Evolutionary conservation across 1,140 invertebrate genomes (phyloP).

Genomic region (Globodera ellingtonae): DNA sequence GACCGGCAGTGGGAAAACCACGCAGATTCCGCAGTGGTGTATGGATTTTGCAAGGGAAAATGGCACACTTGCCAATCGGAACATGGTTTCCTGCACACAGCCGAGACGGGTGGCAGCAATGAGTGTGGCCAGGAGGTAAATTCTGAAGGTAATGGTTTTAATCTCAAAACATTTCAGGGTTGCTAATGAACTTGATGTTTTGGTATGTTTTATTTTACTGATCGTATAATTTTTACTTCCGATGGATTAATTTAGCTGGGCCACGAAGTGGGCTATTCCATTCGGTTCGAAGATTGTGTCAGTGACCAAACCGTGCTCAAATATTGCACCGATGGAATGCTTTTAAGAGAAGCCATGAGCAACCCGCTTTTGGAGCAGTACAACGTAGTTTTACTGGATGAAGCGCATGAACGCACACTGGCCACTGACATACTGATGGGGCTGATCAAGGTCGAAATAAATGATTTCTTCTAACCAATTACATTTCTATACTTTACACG

Average conservation of each 20-base stretch:
- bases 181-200: conserved; percentile 98
- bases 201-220: conserved; percentile 48
- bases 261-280: conserved; percentile 97
- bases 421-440: conserved; percentile 99
- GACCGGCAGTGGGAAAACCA: conserved; percentile 96
- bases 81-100: conserved; percentile 92
- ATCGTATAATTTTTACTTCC: background rate
- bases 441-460: conserved; percentile 61
- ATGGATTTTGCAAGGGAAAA: conserved; percentile 77
- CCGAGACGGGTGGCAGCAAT: conserved; percentile 96
- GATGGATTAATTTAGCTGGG: conserved; percentile 71
- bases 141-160: background rate
- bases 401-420: conserved; percentile 96
- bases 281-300: conserved; percentile 98
- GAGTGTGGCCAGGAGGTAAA: conserved; percentile 83
- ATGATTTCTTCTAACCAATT: background rate
- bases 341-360: conserved; percentile 96
- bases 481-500: background rate
- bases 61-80: conserved; percentile 64
- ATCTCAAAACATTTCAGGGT: conserved; percentile 71
- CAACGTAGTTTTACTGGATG: conserved; percentile 89
- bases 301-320: conserved; percentile 86
- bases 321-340: conserved; percentile 99
- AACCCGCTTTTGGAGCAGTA: conserved; percentile 96
- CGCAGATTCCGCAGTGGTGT: conserved; percentile 83